Evolutionary conservation across 1,140 invertebrate genomes (phyloP).

Genomic region (Platorchestia sp.): DNA sequence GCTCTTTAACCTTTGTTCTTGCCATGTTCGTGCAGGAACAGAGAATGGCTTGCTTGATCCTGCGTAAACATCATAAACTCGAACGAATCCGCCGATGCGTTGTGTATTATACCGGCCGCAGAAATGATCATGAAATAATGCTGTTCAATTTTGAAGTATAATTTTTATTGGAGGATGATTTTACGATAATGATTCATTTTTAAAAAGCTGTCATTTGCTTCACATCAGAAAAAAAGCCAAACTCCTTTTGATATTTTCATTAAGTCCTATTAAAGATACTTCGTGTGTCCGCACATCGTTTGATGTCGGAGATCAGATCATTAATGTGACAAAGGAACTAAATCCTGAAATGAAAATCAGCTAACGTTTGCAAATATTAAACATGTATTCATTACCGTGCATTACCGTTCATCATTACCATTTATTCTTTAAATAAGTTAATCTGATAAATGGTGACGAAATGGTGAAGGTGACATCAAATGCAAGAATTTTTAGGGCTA

Average conservation of each 20-base stretch:
- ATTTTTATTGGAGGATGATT: not conserved
- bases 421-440: too few species aligned
- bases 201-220: not conserved
- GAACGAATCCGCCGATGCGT: not conserved
- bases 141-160: not conserved
- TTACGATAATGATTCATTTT: not conserved
- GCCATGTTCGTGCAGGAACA: not conserved
- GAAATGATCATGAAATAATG: not conserved
- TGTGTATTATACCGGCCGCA: not conserved
- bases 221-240: not conserved
- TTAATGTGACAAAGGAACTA: too few species aligned
- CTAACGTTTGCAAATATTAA: not conserved
- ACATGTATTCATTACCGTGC: not conserved
- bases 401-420: not conserved
- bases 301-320: too few species aligned
- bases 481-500: too few species aligned
- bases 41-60: not conserved
- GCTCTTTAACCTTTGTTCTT: constrained; percentile 8
- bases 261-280: not conserved
- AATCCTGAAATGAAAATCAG: not conserved
- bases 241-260: not conserved
- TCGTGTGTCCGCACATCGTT: not conserved
- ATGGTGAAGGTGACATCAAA: too few species aligned
- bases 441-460: too few species aligned
- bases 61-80: not conserved